Evolutionary conservation across 2,113 vertebrate genomes (phyloP), one percentile per base, ranked within the genome.

Genomic region (Macroglossus sobrinus): DNA sequence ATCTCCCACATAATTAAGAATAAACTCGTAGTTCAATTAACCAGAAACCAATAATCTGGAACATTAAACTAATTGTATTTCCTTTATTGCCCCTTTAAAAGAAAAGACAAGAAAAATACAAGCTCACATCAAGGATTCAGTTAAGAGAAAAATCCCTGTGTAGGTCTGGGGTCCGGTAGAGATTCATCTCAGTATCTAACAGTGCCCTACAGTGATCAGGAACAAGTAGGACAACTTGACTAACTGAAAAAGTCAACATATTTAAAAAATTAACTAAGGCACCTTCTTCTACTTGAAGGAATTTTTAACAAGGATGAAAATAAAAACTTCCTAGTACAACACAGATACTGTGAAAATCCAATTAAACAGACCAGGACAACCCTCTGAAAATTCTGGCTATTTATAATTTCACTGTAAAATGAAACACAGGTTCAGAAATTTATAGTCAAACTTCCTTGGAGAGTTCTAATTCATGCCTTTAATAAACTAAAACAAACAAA

Each of bases 261-360:
- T 43, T 92, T 5, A 64, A 95, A 74, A 81, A 80, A 76, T 68
- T 57, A 72, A 53, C 9, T 21, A 71, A 89, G 7, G 35, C 50
- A 76, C 13, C 59, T 88, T 95, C 59, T 88, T 95, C 68, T 64
- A 72, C 57, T 95, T 66, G 63, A 85, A 94, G 59, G 16, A 82
- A 92, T 82, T 95, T 94, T 94, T 76, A 87, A 87, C 28, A 92
- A 95, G 26, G 15, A 11, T 72, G 55, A 89, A 94, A 94, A 81
- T 12, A 89, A 93, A 79, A 89, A 24, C 66, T 78, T 89, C 13
- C 19, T 59, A 59, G 26, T 57, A 90, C 95, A 82, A 85, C 22
- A 68, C 35, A 68, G 61, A 40, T 88, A 81, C 38, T 4, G 64
- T 30, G 59, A 82, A 94, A 86, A 63, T 28, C 26, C 53, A 84